A percentile compares a stretch with the other conserved stretches of the same genome.
Evolutionary conservation across 2,888 invertebrate genomes (phyloP).

Genomic region (Hydroisotoma schaefferi): DNA sequence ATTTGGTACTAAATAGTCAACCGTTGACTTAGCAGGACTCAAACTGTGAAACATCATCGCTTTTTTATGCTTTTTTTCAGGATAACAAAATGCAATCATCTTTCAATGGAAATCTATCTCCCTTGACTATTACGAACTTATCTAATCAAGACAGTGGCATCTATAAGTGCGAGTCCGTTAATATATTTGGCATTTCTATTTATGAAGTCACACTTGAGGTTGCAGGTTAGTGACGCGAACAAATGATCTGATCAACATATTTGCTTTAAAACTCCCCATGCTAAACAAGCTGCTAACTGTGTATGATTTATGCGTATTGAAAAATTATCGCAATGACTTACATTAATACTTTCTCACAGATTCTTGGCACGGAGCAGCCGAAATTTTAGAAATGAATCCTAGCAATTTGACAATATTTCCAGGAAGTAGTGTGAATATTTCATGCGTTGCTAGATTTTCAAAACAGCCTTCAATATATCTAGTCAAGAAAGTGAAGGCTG

Average conservation of each 20-base stretch:
- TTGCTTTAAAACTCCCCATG: too few species aligned
- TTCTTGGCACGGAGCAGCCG: conserved; percentile 33
- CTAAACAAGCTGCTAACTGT: too few species aligned
- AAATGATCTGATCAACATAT: too few species aligned
- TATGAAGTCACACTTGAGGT: conserved; percentile 38
- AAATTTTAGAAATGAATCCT: conserved; percentile 44
- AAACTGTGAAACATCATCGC: not conserved
- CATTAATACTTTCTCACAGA: conserved; percentile 14
- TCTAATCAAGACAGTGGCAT: conserved; percentile 35
- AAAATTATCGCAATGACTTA: not conserved
- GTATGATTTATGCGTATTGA: not conserved
- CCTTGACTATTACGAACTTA: conserved; percentile 38
- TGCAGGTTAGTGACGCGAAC: conserved; percentile 28
- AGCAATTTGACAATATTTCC: conserved; percentile 41
- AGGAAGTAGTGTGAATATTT: conserved; percentile 43
- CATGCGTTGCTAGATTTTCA: conserved; percentile 43
- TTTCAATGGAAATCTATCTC: conserved; percentile 26
- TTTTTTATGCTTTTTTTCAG: too few species aligned
- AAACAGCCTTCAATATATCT: conserved; percentile 37
- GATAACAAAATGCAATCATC: conserved; percentile 26
- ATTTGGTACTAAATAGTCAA: too few species aligned
- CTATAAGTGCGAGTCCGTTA: conserved; percentile 45
- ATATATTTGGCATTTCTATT: conserved; percentile 34
- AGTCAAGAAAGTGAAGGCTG: conserved; percentile 41
- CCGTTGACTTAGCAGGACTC: not conserved